Conservation (phyloP, 2,113 vertebrate species). For the Oostethus manadensis region DNA sequence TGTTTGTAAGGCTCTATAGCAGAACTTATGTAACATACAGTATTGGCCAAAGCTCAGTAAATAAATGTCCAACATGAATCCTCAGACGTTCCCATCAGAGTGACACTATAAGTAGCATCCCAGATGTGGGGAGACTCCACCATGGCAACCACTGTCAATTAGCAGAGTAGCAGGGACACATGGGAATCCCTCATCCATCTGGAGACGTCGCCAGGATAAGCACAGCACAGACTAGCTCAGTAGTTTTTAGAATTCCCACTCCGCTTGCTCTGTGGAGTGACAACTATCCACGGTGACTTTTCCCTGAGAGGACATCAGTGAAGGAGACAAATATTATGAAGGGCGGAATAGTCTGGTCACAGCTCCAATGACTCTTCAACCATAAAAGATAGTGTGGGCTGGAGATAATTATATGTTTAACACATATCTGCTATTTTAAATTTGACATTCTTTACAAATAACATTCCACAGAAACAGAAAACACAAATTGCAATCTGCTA, state of each 20-base stretch:
- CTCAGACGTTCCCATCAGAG: neutral
- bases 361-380: neutral
- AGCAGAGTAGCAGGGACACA: neutral
- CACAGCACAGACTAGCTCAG: conserved; percentile 1
- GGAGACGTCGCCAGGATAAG: conserved; percentile 2
- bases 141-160: conserved; percentile 2
- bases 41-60: neutral
- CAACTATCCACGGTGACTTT: neutral
- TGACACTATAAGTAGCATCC: conserved; percentile 7
- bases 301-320: neutral
- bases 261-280: neutral
- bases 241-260: neutral
- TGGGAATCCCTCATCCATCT: neutral
- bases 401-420: neutral
- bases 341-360: neutral
- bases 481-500: too few species aligned
- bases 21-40: neutral
- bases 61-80: neutral
- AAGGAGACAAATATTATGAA: conserved; percentile 10
- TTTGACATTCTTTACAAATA: too few species aligned
- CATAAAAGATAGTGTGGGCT: neutral
- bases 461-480: too few species aligned
- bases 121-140: neutral
- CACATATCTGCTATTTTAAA: too few species aligned
- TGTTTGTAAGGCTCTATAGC: too few species aligned